Percentiles rank a stretch among this genome's conserved stretches.
Conservation (phyloP, 1,140 invertebrate species). For the Pachypsylla venusta region DNA sequence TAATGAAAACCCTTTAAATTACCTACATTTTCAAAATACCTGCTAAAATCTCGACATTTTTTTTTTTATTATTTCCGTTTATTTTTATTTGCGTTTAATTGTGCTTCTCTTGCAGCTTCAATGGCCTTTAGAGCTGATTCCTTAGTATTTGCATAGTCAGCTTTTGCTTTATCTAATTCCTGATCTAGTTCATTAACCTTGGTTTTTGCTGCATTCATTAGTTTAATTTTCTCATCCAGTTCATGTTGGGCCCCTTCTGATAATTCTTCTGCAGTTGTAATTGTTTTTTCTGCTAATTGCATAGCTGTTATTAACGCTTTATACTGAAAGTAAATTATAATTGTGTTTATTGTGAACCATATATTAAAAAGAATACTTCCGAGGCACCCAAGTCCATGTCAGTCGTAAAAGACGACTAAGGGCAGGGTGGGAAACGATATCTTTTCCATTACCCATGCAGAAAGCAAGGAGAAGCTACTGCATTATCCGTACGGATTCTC, state of each 20-base stretch:
- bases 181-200: neutral
- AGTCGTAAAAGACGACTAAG: too few species aligned
- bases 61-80: constrained; percentile 2
- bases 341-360: too few species aligned
- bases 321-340: too few species aligned
- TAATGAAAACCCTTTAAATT: too few species aligned
- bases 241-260: neutral
- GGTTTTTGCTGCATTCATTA: constrained; percentile 1
- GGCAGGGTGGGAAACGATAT: too few species aligned
- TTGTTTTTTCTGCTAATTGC: neutral
- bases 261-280: neutral
- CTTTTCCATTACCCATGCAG: too few species aligned
- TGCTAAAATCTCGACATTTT: too few species aligned
- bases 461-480: too few species aligned
- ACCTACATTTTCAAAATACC: too few species aligned
- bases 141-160: neutral
- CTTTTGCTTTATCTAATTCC: neutral
- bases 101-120: neutral
- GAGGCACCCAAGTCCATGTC: too few species aligned
- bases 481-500: too few species aligned
- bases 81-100: neutral
- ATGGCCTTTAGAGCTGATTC: neutral
- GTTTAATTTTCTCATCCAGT: neutral
- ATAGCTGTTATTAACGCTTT: neutral
- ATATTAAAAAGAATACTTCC: too few species aligned